Base-by-base conservation (phyloP, 2,113 vertebrate genomes). In the Xiphorhynchus elegans region DNA sequence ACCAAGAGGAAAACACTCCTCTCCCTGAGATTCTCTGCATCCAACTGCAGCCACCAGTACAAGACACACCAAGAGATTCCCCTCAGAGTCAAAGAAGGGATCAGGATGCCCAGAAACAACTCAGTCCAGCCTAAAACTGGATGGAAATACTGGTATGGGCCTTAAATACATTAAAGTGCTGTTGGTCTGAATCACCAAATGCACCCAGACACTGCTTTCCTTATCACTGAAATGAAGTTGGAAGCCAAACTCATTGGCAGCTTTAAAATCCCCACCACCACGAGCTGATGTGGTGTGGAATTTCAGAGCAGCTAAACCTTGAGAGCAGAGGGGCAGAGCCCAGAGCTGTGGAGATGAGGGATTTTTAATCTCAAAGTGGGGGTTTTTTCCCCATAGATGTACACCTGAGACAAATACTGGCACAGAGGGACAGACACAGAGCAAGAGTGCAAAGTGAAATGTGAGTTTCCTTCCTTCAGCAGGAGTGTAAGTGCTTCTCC, bases 221-320 rank as follows among this genome's bases (percentile, higher is more conserved):
- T 60, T 69, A 35, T 17, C 37, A 7, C 26, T 28, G 66, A 75
- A 66, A 69, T 8, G n/a, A 47, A 86, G 73, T 0, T 63, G 68
- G 53, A 87, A 52, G 44, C 60, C 46, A 70, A 86, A 87, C 7
- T 50, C 31, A 12, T 46, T n/a, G 44, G 20, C 72, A 86, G 84
- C 59, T 86, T 50, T 76, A 26, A 78, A 83, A 58, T 11, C 24
- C 5, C 8, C 60, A 17, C 35, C 52, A 33, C 15, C 49, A 13
- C 0, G 6, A 76, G 44, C 82, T 86, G 11, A 7, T 2, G 9
- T 2, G 4, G 53, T 21, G n/a, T 7, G 4, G 42, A 40, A 28
- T 14, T 89, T 60, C 26, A 44, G 50, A 72, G 70, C 33, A 56
- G 70, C 37, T 28, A 24, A 85, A 64, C 20, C 78, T 21, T 4